Evolutionary conservation across 2,888 invertebrate genomes (phyloP), one percentile per base, ranked within the genome.

Genomic region (Thera britannica): DNA sequence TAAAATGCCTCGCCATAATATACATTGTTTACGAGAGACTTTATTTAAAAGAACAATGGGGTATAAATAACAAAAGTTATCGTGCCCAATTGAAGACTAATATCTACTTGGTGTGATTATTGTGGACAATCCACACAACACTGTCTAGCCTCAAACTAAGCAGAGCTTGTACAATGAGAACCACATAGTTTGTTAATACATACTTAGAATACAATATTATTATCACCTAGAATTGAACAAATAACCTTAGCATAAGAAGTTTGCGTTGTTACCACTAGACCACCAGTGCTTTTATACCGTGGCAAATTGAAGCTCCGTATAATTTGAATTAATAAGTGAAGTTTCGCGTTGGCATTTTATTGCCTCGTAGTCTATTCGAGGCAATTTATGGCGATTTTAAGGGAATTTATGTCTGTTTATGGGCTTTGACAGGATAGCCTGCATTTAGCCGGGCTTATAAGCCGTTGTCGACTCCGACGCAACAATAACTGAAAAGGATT

Each of bases 21-120:
- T 71, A 68, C 75, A 75, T 78, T 85, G 85, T 90, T 91, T 90
- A 90, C 85, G 86, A 60, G 56, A 56, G 44, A 35, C 44, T 56
- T 63, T 58, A 68, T 49, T 63, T 52, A 38, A 44, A 56, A 63
- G 70, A 82, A 92, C 92, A 92, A 92, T 90, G 78, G 89, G 76
- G 86, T 83, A 92, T 92, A 92, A 92, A 92, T 90, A 91, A 89
- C 87, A 85, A 85, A 87, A 85, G 83, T 89, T 86, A 90, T 89
- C 84, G 86, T 82, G n/a, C 56, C n/a, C 54, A 1, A 11, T 23
- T 54, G 23, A 52, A 38, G 36, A 44, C 62, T 69, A 52, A 48
- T 65, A 59, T 65, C 62, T 65, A 55, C 58, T 12, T 48, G 55
- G 41, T 56, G n/a, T 41, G 12, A 46, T 48, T n/a, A n/a, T n/a